Conservation (phyloP, 2,113 vertebrate species). For the Tamias sibiricus region DNA sequence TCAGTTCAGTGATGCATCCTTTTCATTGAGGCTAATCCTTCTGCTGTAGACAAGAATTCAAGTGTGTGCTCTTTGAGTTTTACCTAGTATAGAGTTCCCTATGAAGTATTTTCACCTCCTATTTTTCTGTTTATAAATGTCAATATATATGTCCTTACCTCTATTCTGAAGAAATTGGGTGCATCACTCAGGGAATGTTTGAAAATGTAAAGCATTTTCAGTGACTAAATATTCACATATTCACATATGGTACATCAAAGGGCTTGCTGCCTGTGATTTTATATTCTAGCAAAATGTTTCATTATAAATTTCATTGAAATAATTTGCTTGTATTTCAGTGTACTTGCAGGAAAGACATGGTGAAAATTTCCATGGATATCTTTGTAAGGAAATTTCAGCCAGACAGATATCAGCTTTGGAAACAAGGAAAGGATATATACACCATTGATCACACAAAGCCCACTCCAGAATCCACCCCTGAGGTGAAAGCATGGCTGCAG, state of each 20-base stretch:
- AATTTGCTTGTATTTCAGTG: slow-evolving; percentile 88
- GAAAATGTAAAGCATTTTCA: not conserved
- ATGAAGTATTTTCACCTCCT: not conserved
- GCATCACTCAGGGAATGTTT: not conserved
- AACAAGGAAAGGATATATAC: slow-evolving; percentile 94
- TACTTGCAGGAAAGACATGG: slow-evolving; percentile 97
- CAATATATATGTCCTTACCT: not conserved
- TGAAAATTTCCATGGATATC: slow-evolving; percentile 98
- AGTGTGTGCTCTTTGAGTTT: not conserved
- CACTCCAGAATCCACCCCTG: slow-evolving; percentile 93
- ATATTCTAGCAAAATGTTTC: not conserved
- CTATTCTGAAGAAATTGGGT: not conserved
- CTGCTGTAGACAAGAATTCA: not conserved
- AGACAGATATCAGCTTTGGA: slow-evolving; percentile 96
- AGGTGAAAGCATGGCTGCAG: slow-evolving; percentile 94
- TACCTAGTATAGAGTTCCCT: not conserved
- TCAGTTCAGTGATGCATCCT: not conserved
- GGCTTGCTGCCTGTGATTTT: not conserved
- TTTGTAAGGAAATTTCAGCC: slow-evolving; percentile 98
- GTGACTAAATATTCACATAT: not conserved
- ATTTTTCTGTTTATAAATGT: slow-evolving; percentile 29
- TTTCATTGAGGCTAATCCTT: not conserved
- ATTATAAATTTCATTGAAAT: not conserved
- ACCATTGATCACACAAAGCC: slow-evolving; percentile 94
- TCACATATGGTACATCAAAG: not conserved